Conservation (phyloP, 2,888 invertebrate species). For the Lamproptera curius region DNA sequence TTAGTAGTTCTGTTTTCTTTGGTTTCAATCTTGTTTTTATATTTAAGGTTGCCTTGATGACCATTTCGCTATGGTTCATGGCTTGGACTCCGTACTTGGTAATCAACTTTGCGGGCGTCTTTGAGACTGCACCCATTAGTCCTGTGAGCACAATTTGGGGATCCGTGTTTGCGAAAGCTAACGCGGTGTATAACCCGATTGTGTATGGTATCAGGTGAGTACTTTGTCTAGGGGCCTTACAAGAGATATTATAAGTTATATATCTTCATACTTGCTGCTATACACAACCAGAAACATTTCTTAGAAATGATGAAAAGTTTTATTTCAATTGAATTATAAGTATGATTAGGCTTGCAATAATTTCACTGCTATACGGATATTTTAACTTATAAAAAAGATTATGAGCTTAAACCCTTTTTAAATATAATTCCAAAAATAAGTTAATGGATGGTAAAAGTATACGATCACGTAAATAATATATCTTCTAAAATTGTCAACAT, state of each 20-base stretch:
- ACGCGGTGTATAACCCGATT: slow-evolving; percentile 93
- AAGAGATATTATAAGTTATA: not conserved
- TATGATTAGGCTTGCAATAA: no score
- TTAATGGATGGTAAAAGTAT: no score
- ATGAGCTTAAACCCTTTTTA: no score
- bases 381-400: no score
- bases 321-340: no score
- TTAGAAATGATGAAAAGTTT: no score
- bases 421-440: no score
- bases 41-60: slow-evolving; percentile 88
- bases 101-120: slow-evolving; percentile 89
- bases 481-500: no score
- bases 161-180: slow-evolving; percentile 94
- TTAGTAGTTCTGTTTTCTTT: not conserved
- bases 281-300: not conserved
- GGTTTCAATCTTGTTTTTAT: not conserved
- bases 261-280: not conserved
- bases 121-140: slow-evolving; percentile 84
- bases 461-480: no score
- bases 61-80: slow-evolving; percentile 93
- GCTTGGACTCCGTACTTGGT: slow-evolving; percentile 95
- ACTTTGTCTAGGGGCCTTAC: no score
- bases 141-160: slow-evolving; percentile 93
- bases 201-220: slow-evolving; percentile 91
- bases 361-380: no score